Conservation (phyloP, 2,888 invertebrate species). For the Bellardia pandia region DNA sequence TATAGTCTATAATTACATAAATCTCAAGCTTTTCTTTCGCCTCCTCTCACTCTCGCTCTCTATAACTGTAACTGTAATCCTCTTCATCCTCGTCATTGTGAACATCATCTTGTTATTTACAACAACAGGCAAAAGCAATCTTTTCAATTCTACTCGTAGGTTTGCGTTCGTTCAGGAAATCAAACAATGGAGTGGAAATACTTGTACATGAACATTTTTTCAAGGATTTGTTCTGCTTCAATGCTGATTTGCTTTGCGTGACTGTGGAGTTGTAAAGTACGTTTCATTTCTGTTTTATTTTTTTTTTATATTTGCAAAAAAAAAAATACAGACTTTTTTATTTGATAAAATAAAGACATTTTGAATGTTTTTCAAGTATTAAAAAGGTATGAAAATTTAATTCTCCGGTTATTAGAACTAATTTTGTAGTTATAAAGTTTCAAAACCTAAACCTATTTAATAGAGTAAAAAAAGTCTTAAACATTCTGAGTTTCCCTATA, state of each 20-base stretch:
- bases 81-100: constrained; percentile 39
- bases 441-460: too few species aligned
- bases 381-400: not conserved
- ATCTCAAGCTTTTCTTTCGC: constrained; percentile 45
- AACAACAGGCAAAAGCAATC: constrained; percentile 32
- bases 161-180: constrained; percentile 57
- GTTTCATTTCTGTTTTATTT: not conserved
- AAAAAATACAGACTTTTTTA: constrained; percentile 11
- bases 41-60: constrained; percentile 4
- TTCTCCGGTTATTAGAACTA: not conserved
- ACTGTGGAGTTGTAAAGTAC: constrained; percentile 63
- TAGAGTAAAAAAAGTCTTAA: too few species aligned
- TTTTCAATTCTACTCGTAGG: constrained; percentile 11
- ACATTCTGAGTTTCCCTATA: too few species aligned
- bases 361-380: not conserved
- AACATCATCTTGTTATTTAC: constrained; percentile 24
- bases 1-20: constrained; percentile 68
- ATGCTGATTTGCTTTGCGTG: constrained; percentile 66
- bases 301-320: constrained; percentile 27
- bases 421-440: too few species aligned
- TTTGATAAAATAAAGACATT: not conserved
- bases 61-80: not conserved
- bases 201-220: constrained; percentile 60
- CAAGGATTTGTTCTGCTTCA: constrained; percentile 64
- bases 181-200: constrained; percentile 68